These are phyloP conservation scores for Folsomia candida DNA, from an alignment of 2,888 invertebrate species.

Conservation along the genomic window DNA sequence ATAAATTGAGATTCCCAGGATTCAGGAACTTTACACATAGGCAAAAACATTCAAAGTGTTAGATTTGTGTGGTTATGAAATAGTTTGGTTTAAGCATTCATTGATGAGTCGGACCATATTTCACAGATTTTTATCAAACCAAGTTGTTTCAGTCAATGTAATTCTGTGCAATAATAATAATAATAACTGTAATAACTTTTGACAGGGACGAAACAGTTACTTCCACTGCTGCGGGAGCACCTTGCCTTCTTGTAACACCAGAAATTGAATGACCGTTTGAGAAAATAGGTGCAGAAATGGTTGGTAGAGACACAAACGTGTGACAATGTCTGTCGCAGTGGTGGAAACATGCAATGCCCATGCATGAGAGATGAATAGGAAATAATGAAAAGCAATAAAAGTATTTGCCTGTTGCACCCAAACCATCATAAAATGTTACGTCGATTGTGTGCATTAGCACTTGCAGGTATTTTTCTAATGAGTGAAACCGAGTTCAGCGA, in stretches of 20 bases:
- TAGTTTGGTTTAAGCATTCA: neutral
- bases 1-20: slow-evolving; percentile 32
- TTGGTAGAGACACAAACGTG: neutral
- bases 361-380: slow-evolving; percentile 4
- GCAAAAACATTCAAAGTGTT: no score
- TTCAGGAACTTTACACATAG: no score
- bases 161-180: neutral
- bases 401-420: slow-evolving; percentile 12
- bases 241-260: no score
- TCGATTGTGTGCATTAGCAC: slow-evolving; percentile 8
- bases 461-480: slow-evolving; percentile 10
- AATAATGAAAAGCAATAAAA: slow-evolving; percentile 6
- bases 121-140: slow-evolving; percentile 2
- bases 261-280: neutral
- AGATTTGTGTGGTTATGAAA: no score
- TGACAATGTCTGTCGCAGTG: neutral
- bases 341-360: neutral
- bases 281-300: neutral
- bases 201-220: no score
- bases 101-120: slow-evolving; percentile 1
- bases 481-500: slow-evolving; percentile 9
- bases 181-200: no score
- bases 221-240: no score
- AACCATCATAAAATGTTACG: slow-evolving; percentile 14
- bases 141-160: no score